A percentile compares a stretch with the other conserved stretches of the same genome.
Conservation (phyloP, 2,113 vertebrate genomes). For the Rhinolophus ferrumequinum region DNA sequence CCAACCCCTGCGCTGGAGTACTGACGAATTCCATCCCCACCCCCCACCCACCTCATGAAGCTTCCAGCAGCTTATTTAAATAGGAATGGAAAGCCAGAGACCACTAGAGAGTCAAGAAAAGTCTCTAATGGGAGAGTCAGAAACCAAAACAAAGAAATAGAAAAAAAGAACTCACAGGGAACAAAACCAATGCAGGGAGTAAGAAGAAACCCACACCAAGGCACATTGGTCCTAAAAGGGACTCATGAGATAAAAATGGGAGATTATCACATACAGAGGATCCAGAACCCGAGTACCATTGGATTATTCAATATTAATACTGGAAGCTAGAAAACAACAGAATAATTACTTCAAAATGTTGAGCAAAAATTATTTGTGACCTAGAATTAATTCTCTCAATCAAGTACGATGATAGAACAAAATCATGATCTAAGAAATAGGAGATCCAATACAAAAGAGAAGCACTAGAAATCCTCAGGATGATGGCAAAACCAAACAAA, state of each 20-base stretch:
- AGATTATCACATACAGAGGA: not conserved
- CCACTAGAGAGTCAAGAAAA: not conserved
- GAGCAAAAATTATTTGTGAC: not conserved
- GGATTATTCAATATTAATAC: not conserved
- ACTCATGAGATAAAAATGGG: not conserved
- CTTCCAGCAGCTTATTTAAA: not conserved
- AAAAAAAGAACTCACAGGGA: not conserved
- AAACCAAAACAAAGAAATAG: slow-evolving; percentile 24
- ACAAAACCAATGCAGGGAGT: not conserved
- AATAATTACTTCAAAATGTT: not conserved
- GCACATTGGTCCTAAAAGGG: not conserved
- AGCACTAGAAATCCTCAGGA: not conserved
- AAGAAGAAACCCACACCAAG: not conserved
- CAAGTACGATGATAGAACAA: not conserved
- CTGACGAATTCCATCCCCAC: not conserved
- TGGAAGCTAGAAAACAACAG: not conserved
- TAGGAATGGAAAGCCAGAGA: not conserved
- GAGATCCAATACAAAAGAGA: not conserved
- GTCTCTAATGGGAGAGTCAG: not conserved
- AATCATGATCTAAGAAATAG: not conserved
- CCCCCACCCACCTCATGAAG: not conserved
- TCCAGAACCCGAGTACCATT: not conserved
- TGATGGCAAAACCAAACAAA: not conserved
- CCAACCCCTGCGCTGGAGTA: not conserved
- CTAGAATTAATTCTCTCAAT: not conserved